Evolutionary conservation across 2,113 vertebrate species (phyloP), one percentile per base, ranked within the genome.

Genomic region (Heterotis niloticus): DNA sequence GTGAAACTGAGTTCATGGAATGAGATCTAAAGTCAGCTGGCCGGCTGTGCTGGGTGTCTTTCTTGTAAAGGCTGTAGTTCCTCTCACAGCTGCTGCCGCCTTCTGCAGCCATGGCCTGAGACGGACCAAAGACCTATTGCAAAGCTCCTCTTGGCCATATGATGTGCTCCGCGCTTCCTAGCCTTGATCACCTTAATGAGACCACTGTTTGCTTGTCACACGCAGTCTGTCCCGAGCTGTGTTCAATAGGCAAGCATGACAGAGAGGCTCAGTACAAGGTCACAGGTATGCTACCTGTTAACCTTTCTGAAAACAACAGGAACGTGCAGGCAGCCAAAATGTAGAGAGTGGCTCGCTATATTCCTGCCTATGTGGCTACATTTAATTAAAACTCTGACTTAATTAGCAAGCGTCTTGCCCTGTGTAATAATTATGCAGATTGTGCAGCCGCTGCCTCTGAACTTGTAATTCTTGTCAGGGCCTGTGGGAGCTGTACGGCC

Each of bases 261-360:
- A 17, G 20, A 20, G 20, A 4, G 59, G 14, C 59, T 62, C 1
- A 66, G 18, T 23, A 66, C 18, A 1, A 4, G 20, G 10, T 12
- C 64, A 66, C 64, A 66, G 64, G 64, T 24, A 5, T 66, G 64
- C 18, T n/a, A 24, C 64, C 64, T 66, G 64, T 60, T 75, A 75
- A 60, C 26, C 24, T 60, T 75, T 11, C 64, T n/a, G 23, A 44
- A 44, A 23, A 11, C 10, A 24, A 24, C 64, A n/a, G 20, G 23
- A 24, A 66, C 23, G 23, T 11, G 5, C 20, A 24, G 5, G 64
- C 18, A 23, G 64, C 64, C 64, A 24, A 7, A 44, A 12, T 66
- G 20, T 24, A 12, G 4, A 3, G 64, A 66, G 23, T n/a, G 10
- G 20, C 23, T 24, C 4, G 23, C 23, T 11, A 5, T 11, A 24